Evolutionary conservation across 2,888 invertebrate species (phyloP).

Genomic region (Drosophila affinis): DNA sequence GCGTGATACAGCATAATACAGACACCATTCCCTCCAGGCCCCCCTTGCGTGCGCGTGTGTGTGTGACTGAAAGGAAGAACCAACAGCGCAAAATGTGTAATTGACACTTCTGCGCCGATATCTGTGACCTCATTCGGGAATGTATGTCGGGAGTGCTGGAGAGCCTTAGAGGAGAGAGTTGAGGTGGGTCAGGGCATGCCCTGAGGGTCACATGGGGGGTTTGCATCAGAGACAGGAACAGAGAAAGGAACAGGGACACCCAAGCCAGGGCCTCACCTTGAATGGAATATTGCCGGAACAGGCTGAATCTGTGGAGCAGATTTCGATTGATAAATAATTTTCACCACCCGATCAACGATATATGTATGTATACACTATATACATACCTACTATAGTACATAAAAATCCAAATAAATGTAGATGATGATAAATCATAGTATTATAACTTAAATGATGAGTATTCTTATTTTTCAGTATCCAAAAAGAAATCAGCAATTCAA

Average conservation of each 20-base stretch:
- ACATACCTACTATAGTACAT: no score
- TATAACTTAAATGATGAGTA: not conserved
- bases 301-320: no score
- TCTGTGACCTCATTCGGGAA: constrained; percentile 76
- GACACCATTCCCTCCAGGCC: not conserved
- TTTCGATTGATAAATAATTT: no score
- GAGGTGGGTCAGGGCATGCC: constrained; percentile 72
- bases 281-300: no score
- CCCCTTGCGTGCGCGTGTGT: constrained; percentile 8
- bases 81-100: constrained; percentile 63
- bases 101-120: constrained; percentile 76
- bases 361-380: no score
- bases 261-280: no score
- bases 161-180: constrained; percentile 47
- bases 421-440: not conserved
- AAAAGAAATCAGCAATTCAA: not conserved
- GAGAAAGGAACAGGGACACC: no score
- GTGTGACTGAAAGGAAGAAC: constrained; percentile 28
- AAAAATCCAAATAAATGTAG: no score
- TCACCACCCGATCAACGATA: no score
- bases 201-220: constrained; percentile 42
- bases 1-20: constrained; percentile 45
- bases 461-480: not conserved
- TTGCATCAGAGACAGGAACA: not conserved
- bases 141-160: constrained; percentile 62